Conservation (phyloP, 2,113 vertebrate genomes). For the Bostrychus sinensis region DNA sequence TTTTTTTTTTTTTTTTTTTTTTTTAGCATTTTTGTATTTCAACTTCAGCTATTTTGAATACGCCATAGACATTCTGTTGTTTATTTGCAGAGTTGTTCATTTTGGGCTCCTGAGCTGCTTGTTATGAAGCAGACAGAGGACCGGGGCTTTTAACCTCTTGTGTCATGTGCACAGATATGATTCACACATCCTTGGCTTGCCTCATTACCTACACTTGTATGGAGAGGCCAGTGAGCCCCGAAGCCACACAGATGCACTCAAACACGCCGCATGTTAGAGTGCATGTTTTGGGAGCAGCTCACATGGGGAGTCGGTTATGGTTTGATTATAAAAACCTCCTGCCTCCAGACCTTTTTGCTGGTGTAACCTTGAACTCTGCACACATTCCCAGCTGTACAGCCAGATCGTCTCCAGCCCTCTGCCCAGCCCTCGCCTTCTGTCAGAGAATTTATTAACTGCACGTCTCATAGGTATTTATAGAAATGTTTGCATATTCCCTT, state of each 20-base stretch:
- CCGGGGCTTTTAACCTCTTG: slow-evolving; percentile 27
- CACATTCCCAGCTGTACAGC: slow-evolving; percentile 51
- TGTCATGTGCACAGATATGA: slow-evolving; percentile 45
- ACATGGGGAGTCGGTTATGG: slow-evolving; percentile 14
- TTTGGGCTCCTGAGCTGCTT: slow-evolving; percentile 19
- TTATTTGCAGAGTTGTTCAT: neutral
- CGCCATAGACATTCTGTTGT: too few species aligned
- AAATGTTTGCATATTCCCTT: slow-evolving; percentile 25
- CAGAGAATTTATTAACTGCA: slow-evolving; percentile 47
- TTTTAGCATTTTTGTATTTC: too few species aligned
- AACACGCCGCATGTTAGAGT: slow-evolving; percentile 11
- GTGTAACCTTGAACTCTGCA: slow-evolving; percentile 62
- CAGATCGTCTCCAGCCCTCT: slow-evolving; percentile 32
- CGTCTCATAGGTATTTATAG: slow-evolving; percentile 61
- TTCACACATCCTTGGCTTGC: slow-evolving; percentile 29
- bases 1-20: too few species aligned
- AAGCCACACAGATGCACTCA: slow-evolving; percentile 24
- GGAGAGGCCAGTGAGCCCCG: slow-evolving; percentile 25
- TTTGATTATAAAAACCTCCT: slow-evolving; percentile 32
- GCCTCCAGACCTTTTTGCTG: slow-evolving; percentile 50
- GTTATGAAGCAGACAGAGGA: slow-evolving; percentile 6
- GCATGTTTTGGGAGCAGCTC: slow-evolving; percentile 21
- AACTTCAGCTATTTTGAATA: too few species aligned
- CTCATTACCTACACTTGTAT: slow-evolving; percentile 46
- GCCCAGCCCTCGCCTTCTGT: slow-evolving; percentile 39